Percentiles rank a stretch among this genome's conserved stretches.
Conservation (phyloP, 2,113 vertebrate genomes). For the Antechinus stuartii region DNA sequence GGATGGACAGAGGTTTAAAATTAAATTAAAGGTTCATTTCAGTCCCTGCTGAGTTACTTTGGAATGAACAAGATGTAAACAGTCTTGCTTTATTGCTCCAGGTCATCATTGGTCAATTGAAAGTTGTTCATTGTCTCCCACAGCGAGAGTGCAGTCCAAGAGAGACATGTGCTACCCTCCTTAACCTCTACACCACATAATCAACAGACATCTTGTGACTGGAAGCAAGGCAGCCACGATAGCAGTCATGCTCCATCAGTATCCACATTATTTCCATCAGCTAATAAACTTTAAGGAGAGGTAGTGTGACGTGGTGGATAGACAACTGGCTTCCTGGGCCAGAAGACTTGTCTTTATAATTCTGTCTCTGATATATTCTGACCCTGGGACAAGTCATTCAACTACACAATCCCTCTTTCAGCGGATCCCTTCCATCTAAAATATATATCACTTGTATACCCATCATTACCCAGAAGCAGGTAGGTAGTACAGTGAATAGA, state of each 20-base stretch:
- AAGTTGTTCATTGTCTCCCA: background rate
- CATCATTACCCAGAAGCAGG: background rate
- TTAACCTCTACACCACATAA: background rate
- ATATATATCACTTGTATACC: background rate
- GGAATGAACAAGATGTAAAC: background rate
- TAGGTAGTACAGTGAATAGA: background rate
- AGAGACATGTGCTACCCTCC: background rate
- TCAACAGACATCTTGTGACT: background rate
- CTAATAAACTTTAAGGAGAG: background rate
- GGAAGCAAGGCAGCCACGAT: background rate
- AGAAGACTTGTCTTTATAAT: background rate
- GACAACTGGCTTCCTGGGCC: background rate
- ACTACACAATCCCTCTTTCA: background rate
- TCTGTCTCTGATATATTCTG: background rate
- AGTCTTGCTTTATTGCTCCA: background rate
- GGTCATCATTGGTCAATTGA: background rate
- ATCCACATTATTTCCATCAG: constrained; percentile 31
- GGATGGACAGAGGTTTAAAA: constrained; percentile 7
- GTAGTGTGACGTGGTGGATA: background rate
- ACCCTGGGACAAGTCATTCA: background rate
- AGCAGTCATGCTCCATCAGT: background rate
- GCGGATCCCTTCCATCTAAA: background rate
- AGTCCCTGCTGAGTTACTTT: background rate
- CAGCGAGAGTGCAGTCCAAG: background rate
- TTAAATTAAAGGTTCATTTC: background rate